Base-by-base conservation (phyloP, 2,797 vertebrate genomes). In the Rhabdophis nuchalis region DNA sequence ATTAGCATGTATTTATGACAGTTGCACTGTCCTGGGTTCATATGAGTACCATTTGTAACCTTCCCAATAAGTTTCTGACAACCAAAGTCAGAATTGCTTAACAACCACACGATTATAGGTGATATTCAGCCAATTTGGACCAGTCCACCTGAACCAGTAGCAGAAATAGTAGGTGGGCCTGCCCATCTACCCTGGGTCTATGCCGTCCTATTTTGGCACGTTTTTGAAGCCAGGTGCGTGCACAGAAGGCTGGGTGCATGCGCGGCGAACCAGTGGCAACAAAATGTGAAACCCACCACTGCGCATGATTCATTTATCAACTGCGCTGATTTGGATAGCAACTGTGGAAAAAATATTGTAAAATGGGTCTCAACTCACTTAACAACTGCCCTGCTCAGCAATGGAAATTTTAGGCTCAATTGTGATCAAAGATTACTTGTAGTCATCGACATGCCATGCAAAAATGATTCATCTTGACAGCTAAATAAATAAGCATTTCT, bases 361-460 rank as follows among this genome's bases (percentile, higher is more conserved):
- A 72, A 72, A 36, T 72, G 64, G n/a, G 14, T 72, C 64, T 72
- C n/a, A 36, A 8, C 64, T 36, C 32, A 36, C 7, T 72, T 72
- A 72, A 72, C 32, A 20, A 72, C n/a, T 36, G 32, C 16, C 14
- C 2, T 72, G 7, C n/a, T 72, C 32, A 36, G 7, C 16, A 72
- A 36, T 36, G 16, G 7, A 72, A 72, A 72, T 36, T 36, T 72
- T 72, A 72, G 64, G 1, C 32, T 72, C 64, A 72, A 9, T 72
- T 36, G 64, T 72, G n/a, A 72, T 36, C 6, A 68, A 68, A n/a
- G 14, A 61, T 61, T 60, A 60, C 25, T 10, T 60, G 25, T 91
- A 95, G 90, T 87, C 13, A 91, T 94, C 93, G n/a, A 93, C 92
- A 14, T 16, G 16, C 64, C 16, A 32, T 72, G 64, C 14, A 36